Conservation (phyloP, 1,140 invertebrate species). For the Popillia japonica region DNA sequence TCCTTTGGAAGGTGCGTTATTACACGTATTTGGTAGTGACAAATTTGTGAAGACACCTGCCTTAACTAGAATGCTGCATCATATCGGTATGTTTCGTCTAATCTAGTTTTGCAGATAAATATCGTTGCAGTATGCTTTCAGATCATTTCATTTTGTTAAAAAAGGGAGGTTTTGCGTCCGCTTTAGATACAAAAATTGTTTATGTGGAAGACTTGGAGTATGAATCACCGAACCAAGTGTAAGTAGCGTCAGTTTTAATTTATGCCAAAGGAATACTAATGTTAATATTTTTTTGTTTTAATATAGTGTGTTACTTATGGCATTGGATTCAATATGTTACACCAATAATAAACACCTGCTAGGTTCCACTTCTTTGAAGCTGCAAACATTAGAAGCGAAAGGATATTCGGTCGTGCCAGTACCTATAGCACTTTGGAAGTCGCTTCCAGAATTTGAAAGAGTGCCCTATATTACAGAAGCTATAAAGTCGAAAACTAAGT, state of each 20-base stretch:
- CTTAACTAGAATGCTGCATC: slow-evolving; percentile 59
- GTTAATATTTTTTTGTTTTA: slow-evolving; percentile 41
- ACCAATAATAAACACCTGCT: slow-evolving; percentile 59
- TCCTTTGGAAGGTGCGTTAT: slow-evolving; percentile 58
- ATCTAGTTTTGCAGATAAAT: background rate
- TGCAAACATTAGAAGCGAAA: slow-evolving; percentile 59
- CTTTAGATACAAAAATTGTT: slow-evolving; percentile 53
- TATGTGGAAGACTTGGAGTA: slow-evolving; percentile 57
- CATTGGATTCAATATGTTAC: slow-evolving; percentile 55
- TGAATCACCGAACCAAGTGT: slow-evolving; percentile 62
- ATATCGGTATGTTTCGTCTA: slow-evolving; percentile 60
- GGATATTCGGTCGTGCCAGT: slow-evolving; percentile 60
- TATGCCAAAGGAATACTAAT: no score
- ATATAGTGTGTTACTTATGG: slow-evolving; percentile 62
- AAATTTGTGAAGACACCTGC: slow-evolving; percentile 61
- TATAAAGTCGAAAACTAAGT: slow-evolving; percentile 55
- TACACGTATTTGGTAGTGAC: slow-evolving; percentile 61
- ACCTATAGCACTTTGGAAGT: slow-evolving; percentile 57
- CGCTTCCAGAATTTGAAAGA: slow-evolving; percentile 61
- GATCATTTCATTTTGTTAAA: slow-evolving; percentile 65
- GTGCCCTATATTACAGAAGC: slow-evolving; percentile 63
- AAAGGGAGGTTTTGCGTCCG: slow-evolving; percentile 63
- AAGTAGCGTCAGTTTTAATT: slow-evolving; percentile 54
- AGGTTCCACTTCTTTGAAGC: slow-evolving; percentile 52
- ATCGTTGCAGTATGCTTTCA: slow-evolving; percentile 52